Evolutionary conservation across 2,113 vertebrate genomes (phyloP).

Genomic region (Macaca nemestrina): DNA sequence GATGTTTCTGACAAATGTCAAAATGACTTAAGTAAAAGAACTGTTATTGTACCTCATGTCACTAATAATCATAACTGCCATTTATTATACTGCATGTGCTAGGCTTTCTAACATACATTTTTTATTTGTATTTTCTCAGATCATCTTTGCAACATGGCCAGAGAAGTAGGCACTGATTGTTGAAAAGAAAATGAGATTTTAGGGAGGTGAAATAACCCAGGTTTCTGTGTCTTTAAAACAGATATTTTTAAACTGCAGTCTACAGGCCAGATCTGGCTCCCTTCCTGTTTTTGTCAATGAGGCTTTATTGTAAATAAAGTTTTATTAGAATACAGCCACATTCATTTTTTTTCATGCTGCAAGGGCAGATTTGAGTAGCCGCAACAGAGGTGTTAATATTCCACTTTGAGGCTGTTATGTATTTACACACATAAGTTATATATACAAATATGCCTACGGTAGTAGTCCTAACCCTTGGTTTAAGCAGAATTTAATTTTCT

Average conservation of each 20-base stretch:
- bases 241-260: background rate
- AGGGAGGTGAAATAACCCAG: background rate
- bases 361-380: background rate
- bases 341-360: background rate
- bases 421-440: background rate
- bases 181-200: background rate
- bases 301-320: background rate
- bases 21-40: background rate
- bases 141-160: background rate
- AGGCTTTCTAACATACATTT: background rate
- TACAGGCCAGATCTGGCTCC: background rate
- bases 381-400: background rate
- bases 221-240: conserved; percentile 11
- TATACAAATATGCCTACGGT: background rate
- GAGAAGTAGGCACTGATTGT: background rate
- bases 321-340: background rate
- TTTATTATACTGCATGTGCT: background rate
- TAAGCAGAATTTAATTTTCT: conserved; percentile 19
- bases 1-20: background rate
- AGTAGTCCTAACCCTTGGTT: background rate
- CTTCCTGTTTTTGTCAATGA: background rate
- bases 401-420: background rate
- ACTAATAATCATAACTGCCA: background rate
- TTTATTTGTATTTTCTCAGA: background rate
- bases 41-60: background rate